phyloP scores from a whole-genome alignment of 1,140 invertebrate species.

The Tigriopus japonicus region DNA sequence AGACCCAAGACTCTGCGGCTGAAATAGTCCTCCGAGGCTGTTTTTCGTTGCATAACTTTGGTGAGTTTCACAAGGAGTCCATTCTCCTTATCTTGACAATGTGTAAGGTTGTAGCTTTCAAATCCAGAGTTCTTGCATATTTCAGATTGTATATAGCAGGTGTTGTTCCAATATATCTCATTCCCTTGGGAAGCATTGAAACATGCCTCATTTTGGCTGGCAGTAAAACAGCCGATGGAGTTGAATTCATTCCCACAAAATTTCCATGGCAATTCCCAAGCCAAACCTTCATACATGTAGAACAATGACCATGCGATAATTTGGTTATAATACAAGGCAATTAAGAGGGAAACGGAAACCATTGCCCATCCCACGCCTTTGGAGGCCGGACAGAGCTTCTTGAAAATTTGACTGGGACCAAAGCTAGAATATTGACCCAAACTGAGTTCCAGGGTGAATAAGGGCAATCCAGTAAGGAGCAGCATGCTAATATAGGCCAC shows the following conservation, averaged over 20 bases:
- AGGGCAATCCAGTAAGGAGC: constrained; percentile 55
- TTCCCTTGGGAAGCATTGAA: background rate
- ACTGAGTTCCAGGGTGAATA: constrained; percentile 72
- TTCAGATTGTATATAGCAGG: background rate
- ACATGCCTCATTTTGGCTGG: background rate
- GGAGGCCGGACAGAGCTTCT: background rate
- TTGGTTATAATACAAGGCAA: constrained; percentile 67
- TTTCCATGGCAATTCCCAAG: constrained; percentile 49
- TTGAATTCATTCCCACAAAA: constrained; percentile 54
- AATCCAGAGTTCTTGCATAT: background rate
- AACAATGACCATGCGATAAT: constrained; percentile 67
- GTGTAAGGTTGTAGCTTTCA: background rate
- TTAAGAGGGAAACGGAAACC: constrained; percentile 58
- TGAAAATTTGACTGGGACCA: constrained; percentile 13
- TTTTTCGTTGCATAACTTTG: background rate
- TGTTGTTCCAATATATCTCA: background rate
- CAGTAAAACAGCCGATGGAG: constrained; percentile 24
- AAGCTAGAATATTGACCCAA: constrained; percentile 25
- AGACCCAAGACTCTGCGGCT: background rate
- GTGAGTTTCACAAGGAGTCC: background rate
- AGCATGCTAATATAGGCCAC: constrained; percentile 69
- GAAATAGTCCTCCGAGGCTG: background rate
- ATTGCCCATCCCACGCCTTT: constrained; percentile 39
- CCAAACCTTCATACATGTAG: constrained; percentile 56
- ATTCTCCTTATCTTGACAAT: background rate